Evolutionary conservation across 2,888 invertebrate species (phyloP), one percentile per base, ranked within the genome.

Genomic region (Rhaphigaster nebulosa): DNA sequence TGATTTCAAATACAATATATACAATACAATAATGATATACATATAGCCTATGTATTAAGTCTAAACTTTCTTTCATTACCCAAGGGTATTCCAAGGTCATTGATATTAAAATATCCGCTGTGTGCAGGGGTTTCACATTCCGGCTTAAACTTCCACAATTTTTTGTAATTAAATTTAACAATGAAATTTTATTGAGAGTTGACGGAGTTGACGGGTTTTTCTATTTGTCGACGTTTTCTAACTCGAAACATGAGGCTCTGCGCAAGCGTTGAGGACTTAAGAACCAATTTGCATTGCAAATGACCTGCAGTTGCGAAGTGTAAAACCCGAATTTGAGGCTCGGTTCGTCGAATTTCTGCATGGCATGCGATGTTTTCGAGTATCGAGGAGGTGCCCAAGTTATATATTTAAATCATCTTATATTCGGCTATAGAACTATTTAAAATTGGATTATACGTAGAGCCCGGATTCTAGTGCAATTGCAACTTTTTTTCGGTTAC

Each of bases 261-360:
- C 20, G 34, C 70, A 23, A 38, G 70, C 70, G 70, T 38, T 38
- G 70, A 76, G 34, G 70, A 23, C 70, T 76, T 76, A 76, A 76
- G 65, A 76, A 76, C 5, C 4, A 12, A 76, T 76, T 76, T 76
- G 70, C 34, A 76, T 76, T 76, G 70, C 70, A 38, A 76, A 76
- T 76, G 20, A 76, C 15, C 70, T 76, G 70, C 70, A 76, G 70
- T 76, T 76, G 70, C 70, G 20, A 76, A 76, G 70, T 76, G 70
- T 76, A 76, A 76, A 76, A 38, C 38, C 38, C 70, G 18, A 76
- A 76, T 38, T 76, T 76, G 34, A 76, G 70, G 34, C 70, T 8
- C 70, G 34, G 26, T 38, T 38, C 70, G 38, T 76, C 70, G 34
- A 76, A 76, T 76, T 76, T 76, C 20, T 38, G 38, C 34, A 76